Conservation (phyloP, 1,140 invertebrate species). For the Ephestia elutella region DNA sequence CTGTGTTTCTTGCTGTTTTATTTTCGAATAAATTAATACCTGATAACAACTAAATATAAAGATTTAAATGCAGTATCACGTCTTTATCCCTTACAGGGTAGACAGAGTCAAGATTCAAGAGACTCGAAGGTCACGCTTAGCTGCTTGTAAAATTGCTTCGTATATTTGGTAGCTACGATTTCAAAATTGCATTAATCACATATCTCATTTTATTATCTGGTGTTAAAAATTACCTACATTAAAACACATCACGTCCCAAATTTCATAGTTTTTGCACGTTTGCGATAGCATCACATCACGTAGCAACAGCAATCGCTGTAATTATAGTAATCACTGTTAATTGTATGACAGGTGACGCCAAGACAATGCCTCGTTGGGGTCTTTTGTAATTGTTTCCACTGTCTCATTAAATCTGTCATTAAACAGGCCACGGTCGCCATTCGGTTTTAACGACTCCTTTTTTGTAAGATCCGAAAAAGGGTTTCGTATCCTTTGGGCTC, state of each 20-base stretch:
- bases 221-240: not conserved
- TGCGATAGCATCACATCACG: not conserved
- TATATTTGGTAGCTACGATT: not conserved
- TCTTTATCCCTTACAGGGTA: too few relatives aligned
- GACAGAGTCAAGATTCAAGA: too few relatives aligned
- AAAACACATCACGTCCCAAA: not conserved
- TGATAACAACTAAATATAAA: too few relatives aligned
- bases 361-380: constrained; percentile 1
- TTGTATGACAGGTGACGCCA: not conserved
- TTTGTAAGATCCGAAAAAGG: not conserved
- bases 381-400: not conserved
- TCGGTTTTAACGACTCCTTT: not conserved
- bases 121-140: too few relatives aligned
- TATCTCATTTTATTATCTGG: too few relatives aligned
- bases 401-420: constrained; percentile 2
- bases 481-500: not conserved
- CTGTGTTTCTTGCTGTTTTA: too few relatives aligned
- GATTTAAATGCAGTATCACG: too few relatives aligned
- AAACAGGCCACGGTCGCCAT: not conserved
- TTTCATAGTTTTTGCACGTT: not conserved
- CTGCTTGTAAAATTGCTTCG: too few relatives aligned
- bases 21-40: too few relatives aligned
- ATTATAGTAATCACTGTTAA: constrained; percentile 2
- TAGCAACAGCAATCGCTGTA: not conserved
- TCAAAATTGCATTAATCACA: not conserved